Evolutionary conservation across 2,797 vertebrate genomes (phyloP).

Genomic region (Pachyuromys duprasi): DNA sequence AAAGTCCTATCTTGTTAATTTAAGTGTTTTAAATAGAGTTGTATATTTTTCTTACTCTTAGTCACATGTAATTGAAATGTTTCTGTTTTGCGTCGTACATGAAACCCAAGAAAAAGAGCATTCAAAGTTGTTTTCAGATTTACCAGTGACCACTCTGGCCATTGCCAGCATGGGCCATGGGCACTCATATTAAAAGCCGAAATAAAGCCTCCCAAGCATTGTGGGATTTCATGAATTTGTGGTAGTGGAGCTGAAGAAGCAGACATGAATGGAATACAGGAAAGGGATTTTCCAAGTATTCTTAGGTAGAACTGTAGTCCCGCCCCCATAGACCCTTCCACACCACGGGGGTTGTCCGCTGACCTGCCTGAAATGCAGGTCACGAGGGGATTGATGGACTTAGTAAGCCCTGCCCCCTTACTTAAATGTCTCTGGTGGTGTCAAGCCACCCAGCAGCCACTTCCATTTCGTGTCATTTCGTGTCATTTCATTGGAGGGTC

Average conservation of each 20-base stretch:
- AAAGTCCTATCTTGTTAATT: slow-evolving; percentile 85
- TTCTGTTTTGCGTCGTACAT: slow-evolving; percentile 72
- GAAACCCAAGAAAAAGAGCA: slow-evolving; percentile 34
- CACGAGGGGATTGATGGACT: background rate
- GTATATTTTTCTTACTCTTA: slow-evolving; percentile 88
- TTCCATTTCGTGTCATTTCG: background rate
- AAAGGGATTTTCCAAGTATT: background rate
- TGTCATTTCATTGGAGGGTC: background rate
- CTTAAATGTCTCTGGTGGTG: background rate
- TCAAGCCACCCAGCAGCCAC: background rate
- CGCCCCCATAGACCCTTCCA: rapidly evolving
- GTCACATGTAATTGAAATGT: slow-evolving; percentile 80
- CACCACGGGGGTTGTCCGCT: background rate
- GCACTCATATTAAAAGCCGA: background rate
- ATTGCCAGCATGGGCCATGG: background rate
- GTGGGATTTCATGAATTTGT: slow-evolving; percentile 32
- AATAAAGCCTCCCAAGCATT: slow-evolving; percentile 45
- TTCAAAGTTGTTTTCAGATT: background rate
- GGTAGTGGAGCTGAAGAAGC: background rate
- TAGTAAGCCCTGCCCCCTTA: background rate
- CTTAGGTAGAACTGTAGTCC: background rate
- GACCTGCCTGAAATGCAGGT: background rate
- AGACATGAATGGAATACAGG: background rate
- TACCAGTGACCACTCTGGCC: background rate
- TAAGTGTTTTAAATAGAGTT: slow-evolving; percentile 89